phyloP scores from a whole-genome alignment of 2,797 vertebrate genomes.

The Leucoraja ocellata region DNA sequence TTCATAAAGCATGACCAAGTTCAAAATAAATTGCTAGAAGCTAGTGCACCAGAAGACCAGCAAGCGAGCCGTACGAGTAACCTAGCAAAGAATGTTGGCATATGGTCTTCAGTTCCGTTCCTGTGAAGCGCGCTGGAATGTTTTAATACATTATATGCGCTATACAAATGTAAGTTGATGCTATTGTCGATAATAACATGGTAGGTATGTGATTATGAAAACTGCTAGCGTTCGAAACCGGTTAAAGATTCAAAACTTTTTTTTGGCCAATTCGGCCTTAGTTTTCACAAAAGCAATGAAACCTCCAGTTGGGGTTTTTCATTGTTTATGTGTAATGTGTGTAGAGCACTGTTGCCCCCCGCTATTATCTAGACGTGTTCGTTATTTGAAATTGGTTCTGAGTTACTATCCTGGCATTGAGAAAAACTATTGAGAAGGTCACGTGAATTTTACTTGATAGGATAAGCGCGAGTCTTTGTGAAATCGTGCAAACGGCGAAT shows the following conservation, averaged over 20 bases:
- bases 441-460: background rate
- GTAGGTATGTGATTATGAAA: background rate
- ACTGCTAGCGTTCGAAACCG: background rate
- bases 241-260: background rate
- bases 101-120: background rate
- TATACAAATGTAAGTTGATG: background rate
- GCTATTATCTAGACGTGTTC: background rate
- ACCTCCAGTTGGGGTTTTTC: background rate
- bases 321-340: background rate
- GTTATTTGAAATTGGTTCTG: background rate
- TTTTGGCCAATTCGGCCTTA: background rate
- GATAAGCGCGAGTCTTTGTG: background rate
- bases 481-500: background rate
- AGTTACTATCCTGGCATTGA: background rate
- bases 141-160: too few species aligned
- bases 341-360: too few species aligned
- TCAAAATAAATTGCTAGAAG: background rate
- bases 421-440: background rate
- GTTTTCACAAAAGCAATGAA: too few species aligned
- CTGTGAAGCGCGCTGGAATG: background rate
- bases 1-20: too few species aligned
- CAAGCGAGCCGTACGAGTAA: background rate
- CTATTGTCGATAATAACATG: background rate
- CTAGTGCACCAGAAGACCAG: too few species aligned
- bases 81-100: background rate